Conservation (phyloP, 2,888 invertebrate genomes). For the Eristalis pertinax region DNA sequence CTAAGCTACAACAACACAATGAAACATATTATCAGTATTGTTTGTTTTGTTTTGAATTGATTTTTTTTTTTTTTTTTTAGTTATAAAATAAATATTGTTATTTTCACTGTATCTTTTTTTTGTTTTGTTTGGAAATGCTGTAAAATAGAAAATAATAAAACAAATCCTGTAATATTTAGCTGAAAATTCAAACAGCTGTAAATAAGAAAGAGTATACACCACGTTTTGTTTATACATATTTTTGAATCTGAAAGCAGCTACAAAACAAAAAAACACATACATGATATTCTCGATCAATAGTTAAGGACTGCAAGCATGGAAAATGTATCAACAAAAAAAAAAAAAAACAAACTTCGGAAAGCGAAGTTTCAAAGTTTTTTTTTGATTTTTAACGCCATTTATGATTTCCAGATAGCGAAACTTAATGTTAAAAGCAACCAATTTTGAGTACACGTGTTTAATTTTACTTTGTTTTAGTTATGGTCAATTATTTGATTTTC, state of each 20-base stretch:
- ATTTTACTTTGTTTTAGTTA: not conserved
- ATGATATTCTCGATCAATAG: conserved; percentile 18
- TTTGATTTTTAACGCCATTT: not conserved
- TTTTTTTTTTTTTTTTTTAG: conserved; percentile 45
- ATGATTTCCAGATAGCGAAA: not conserved
- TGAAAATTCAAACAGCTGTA: conserved; percentile 71
- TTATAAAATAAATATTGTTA: conserved; percentile 43
- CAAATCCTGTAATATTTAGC: conserved; percentile 71
- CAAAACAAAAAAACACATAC: conserved; percentile 64
- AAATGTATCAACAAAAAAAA: not conserved
- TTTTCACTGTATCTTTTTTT: conserved; percentile 28
- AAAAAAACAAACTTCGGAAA: not conserved
- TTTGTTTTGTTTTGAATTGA: conserved; percentile 54
- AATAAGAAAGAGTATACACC: conserved; percentile 63
- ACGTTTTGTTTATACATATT: conserved; percentile 29
- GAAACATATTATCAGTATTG: conserved; percentile 74
- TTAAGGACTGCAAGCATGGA: not conserved
- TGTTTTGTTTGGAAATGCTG: conserved; percentile 51
- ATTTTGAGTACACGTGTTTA: conserved; percentile 16
- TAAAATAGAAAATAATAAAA: conserved; percentile 72
- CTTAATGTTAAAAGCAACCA: conserved; percentile 34
- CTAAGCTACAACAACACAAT: conserved; percentile 85
- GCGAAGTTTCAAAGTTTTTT: not conserved
- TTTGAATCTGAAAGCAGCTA: conserved; percentile 66
- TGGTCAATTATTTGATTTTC: not conserved